phyloP scores from a whole-genome alignment of 2,888 invertebrate species.

The Pyrochroa serraticornis region DNA sequence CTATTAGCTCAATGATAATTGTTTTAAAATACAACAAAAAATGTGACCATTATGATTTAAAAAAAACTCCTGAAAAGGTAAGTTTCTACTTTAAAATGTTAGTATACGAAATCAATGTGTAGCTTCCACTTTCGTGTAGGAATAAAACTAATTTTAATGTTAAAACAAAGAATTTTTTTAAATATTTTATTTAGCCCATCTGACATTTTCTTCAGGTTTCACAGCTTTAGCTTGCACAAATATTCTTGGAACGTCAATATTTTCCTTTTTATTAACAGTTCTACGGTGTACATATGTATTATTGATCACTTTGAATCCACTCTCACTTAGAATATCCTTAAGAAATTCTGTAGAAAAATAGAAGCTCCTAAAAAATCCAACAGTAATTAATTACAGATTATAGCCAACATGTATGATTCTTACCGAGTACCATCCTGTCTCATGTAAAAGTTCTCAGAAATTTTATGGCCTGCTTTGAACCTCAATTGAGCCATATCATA shows the following conservation, averaged over 20 bases:
- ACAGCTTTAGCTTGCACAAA: constrained; percentile 90
- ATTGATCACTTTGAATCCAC: constrained; percentile 72
- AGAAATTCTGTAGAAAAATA: constrained; percentile 81
- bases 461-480: constrained; percentile 91
- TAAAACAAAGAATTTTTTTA: too few species aligned
- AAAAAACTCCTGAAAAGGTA: too few species aligned
- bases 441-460: constrained; percentile 91
- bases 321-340: constrained; percentile 65
- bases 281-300: constrained; percentile 84
- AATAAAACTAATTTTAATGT: too few species aligned
- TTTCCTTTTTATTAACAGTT: constrained; percentile 92
- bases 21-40: too few species aligned
- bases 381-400: not conserved
- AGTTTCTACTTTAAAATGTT: too few species aligned
- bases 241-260: constrained; percentile 86
- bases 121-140: too few species aligned
- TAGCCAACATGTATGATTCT: constrained; percentile 1
- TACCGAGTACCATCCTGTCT: constrained; percentile 95
- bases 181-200: too few species aligned
- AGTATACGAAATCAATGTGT: too few species aligned
- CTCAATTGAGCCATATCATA: constrained; percentile 96
- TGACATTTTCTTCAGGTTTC: constrained; percentile 25
- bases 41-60: too few species aligned
- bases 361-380: constrained; percentile 67
- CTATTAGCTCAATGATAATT: too few species aligned